Percentiles rank a stretch among this genome's conserved stretches.
These are phyloP conservation scores for Aix galericulata DNA, from an alignment of 2,113 vertebrate species.

Conservation along the genomic window DNA sequence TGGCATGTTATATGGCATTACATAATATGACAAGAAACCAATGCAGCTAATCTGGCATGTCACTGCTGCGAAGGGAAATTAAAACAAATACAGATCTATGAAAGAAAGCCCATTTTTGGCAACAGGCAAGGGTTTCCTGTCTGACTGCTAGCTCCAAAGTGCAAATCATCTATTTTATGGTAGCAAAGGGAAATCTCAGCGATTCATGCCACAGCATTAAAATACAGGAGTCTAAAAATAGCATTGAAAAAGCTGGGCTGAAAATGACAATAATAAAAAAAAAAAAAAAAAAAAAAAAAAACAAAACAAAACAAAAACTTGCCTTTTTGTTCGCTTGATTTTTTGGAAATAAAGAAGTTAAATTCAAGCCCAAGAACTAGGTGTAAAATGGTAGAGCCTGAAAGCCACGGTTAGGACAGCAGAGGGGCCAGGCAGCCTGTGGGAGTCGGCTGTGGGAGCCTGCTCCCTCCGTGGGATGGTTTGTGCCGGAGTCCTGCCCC, in stretches of 20 bases:
- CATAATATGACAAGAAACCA: neutral
- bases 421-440: neutral
- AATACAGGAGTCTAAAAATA: constrained; percentile 39
- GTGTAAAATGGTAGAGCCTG: neutral
- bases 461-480: neutral
- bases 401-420: neutral
- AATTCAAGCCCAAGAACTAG: neutral
- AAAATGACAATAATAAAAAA: neutral
- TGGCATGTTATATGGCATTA: neutral
- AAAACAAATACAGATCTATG: constrained; percentile 6
- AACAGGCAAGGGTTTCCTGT: constrained; percentile 26
- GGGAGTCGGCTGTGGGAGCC: neutral
- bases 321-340: neutral
- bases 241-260: neutral
- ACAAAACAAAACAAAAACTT: too few species aligned
- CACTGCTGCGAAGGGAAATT: neutral
- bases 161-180: neutral
- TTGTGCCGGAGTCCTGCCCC: neutral
- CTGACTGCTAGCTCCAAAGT: constrained; percentile 17
- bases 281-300: rapidly evolving
- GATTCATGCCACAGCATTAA: neutral
- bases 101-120: neutral
- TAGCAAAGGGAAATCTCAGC: constrained; percentile 45
- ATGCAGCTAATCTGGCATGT: neutral
- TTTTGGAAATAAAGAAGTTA: neutral